These are phyloP conservation scores for Diabrotica balteata DNA, from an alignment of 2,888 invertebrate species.

Conservation along the genomic window DNA sequence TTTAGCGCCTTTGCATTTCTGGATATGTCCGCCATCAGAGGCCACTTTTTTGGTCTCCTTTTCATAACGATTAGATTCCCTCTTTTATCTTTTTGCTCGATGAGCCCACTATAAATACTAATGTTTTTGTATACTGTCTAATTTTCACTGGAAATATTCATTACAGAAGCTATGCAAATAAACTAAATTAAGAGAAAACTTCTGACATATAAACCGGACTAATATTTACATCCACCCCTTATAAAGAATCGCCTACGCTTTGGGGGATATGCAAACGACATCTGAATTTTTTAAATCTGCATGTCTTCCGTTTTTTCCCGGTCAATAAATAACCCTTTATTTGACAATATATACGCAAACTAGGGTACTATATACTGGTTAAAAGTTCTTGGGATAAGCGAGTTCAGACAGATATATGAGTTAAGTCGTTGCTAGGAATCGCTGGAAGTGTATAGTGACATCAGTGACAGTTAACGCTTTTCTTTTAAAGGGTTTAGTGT, in stretches of 20 bases:
- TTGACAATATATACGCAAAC: constrained; percentile 46
- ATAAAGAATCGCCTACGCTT: constrained; percentile 19
- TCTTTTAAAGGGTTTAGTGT: too few relatives aligned
- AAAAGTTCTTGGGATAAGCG: constrained; percentile 50
- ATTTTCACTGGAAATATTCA: too few relatives aligned
- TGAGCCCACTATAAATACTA: too few relatives aligned
- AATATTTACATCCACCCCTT: constrained; percentile 13
- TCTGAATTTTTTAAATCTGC: constrained; percentile 40
- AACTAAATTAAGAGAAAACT: too few relatives aligned
- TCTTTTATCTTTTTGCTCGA: too few relatives aligned
- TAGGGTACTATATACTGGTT: constrained; percentile 47
- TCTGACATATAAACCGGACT: background rate
- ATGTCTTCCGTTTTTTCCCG: constrained; percentile 41
- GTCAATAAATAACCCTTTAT: constrained; percentile 46
- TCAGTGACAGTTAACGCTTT: background rate
- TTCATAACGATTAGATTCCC: too few relatives aligned
- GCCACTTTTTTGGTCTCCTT: too few relatives aligned
- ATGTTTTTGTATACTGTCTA: too few relatives aligned
- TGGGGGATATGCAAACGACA: constrained; percentile 34
- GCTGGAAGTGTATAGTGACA: constrained; percentile 1
- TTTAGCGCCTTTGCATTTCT: too few relatives aligned
- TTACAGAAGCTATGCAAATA: too few relatives aligned
- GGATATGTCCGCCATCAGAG: too few relatives aligned
- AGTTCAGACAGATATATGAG: constrained; percentile 50
- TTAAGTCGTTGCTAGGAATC: constrained; percentile 47